A percentile compares a stretch with the other conserved stretches of the same genome.
Evolutionary conservation across 2,113 vertebrate species (phyloP).

Genomic region (Melanocharis versteri): DNA sequence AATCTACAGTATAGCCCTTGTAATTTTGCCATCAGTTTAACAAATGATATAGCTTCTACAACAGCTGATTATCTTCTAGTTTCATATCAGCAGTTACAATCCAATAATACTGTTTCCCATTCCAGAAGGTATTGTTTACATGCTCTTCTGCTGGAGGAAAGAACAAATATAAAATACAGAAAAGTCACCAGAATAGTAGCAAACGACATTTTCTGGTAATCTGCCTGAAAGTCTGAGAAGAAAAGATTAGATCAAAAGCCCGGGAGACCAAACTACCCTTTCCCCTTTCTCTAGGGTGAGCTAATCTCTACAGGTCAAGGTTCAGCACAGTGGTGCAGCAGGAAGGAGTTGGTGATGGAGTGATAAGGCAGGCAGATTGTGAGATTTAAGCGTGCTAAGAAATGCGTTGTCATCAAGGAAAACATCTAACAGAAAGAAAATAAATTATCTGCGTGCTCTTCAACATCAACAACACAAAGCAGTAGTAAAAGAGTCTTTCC

Average conservation of each 20-base stretch:
- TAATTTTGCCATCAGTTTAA: not conserved
- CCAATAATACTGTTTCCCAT: not conserved
- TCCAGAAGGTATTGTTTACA: not conserved
- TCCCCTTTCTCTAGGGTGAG: not conserved
- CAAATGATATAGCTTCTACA: not conserved
- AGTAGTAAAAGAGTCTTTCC: not conserved
- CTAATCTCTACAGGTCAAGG: not conserved
- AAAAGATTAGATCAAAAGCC: not conserved
- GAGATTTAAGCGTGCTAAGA: not conserved
- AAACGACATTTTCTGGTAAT: not conserved
- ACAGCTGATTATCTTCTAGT: not conserved
- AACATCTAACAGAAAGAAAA: not conserved
- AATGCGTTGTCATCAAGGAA: not conserved
- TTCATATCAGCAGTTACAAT: not conserved
- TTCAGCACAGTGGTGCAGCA: not conserved
- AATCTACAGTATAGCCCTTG: not conserved
- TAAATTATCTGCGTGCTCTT: not conserved
- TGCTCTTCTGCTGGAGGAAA: not conserved
- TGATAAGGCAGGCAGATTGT: not conserved
- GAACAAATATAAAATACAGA: not conserved
- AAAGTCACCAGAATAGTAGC: not conserved
- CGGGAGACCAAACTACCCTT: not conserved
- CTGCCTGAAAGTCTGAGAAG: not conserved
- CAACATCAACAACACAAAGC: not conserved
- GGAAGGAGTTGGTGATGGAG: not conserved